Conservation (phyloP, 64 coral and sea anemone species). For the Stichodactyla helianthus region DNA sequence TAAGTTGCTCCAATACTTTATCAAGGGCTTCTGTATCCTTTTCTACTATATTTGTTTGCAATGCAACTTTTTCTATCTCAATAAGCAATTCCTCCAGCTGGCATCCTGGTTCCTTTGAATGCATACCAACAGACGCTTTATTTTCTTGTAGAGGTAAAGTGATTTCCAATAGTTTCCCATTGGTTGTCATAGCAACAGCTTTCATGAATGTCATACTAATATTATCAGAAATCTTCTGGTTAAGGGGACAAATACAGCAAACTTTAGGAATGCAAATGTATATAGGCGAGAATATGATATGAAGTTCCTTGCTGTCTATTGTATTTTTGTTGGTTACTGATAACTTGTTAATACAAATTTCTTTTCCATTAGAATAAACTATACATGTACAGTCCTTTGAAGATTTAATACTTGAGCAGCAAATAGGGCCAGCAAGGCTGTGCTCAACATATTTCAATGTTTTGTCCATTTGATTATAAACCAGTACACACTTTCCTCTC, state of each 20-base stretch:
- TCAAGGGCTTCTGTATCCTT: neutral
- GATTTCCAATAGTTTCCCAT: neutral
- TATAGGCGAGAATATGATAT: neutral
- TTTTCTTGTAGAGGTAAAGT: neutral
- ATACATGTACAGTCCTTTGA: neutral
- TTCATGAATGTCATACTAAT: neutral
- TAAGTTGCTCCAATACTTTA: neutral
- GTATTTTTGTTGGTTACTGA: neutral
- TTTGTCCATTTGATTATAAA: neutral
- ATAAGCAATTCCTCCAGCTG: neutral
- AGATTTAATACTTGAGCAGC: neutral
- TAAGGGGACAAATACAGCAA: neutral
- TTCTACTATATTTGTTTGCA: neutral
- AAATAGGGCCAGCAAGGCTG: constrained; percentile 2
- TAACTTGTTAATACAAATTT: neutral
- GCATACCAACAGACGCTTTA: neutral
- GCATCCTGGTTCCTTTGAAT: neutral
- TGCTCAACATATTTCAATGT: neutral
- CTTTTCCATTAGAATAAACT: neutral
- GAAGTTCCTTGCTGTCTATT: neutral
- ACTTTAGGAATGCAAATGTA: neutral
- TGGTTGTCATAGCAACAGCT: constrained; percentile 9
- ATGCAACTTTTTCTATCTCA: neutral
- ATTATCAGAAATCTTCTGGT: neutral
- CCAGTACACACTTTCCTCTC: neutral